Base-by-base conservation (phyloP, 1,140 invertebrate species). In the Cyphomyrmex costatus region DNA sequence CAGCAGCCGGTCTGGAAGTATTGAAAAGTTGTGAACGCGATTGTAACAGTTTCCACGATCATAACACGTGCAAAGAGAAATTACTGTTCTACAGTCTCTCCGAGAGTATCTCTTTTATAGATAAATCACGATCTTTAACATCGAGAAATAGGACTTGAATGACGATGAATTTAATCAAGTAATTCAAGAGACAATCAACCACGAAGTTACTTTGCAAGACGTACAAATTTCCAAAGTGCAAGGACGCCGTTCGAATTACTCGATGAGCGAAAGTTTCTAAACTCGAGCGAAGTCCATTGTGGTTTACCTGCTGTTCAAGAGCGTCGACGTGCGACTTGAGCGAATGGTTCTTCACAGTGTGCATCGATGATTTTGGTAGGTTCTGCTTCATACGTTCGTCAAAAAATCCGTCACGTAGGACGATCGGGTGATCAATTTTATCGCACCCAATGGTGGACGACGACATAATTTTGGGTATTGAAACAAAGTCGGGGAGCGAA, bases 401-500 rank as follows among this genome's bases (percentile, higher is more conserved):
- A 30, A 36, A 24, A 36, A 53, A 24, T 24, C 16, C 16, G 24
- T 73, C 42, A 10, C 14, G 8, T 8, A 27, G 77, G 24, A 24
- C 1, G 12, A 14, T 5, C 21, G 36, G 2, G 21, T 12, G 12
- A 1, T 68, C 21, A 68, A 49, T 2, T 16, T 27, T 24, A 4
- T 49, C 36, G 6, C 12, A 8, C 33, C 2, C 36, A 14, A 16
- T 6, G 36, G 2, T 8, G 21, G 2, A 36, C 14, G 36, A 16
- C 10, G 30, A 24, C n/a, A 42, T 19, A 33, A 65, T n/a, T 51
- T 46, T 24, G 71, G 51, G 3, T 1, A 24, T 16, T 2, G 16
- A 51, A 12, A 27, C 14, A 19, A 33, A 27, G 16, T 65, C 91
- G 8, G 92, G 92, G n/a, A 91, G 63, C 88, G 91, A 93, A 27